Evolutionary conservation across 2,797 vertebrate species (phyloP).

Genomic region (Acrossocheilus wenchowensis): DNA sequence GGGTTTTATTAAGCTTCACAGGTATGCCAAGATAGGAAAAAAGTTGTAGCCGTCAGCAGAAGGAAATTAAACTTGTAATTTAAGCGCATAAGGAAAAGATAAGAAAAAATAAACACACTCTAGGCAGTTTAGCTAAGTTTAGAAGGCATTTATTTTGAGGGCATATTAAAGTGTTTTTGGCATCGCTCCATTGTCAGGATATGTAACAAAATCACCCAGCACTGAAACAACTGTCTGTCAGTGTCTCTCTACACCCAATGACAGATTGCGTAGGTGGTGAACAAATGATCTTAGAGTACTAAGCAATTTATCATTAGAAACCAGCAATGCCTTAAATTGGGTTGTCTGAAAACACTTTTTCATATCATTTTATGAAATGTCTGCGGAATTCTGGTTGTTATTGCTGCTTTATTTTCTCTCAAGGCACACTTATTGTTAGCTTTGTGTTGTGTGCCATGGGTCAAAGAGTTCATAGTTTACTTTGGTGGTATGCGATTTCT

Average conservation of each 20-base stretch:
- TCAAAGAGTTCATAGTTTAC: not conserved
- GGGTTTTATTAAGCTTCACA: conserved; percentile 28
- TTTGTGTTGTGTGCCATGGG: not conserved
- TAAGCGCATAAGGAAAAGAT: not conserved
- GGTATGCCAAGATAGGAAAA: conserved; percentile 25
- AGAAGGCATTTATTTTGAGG: conserved; percentile 28
- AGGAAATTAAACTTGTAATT: conserved; percentile 38
- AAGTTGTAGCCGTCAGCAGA: conserved; percentile 25
- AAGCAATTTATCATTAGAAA: conserved; percentile 25
- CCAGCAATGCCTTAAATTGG: conserved; percentile 27
- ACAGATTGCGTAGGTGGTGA: conserved; percentile 8
- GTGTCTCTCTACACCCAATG: not conserved
- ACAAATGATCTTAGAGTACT: conserved; percentile 9
- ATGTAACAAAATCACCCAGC: conserved; percentile 11
- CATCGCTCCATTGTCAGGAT: not conserved
- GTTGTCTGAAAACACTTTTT: conserved; percentile 29
- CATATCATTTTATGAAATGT: not conserved
- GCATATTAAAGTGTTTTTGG: conserved; percentile 7
- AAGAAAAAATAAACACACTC: conserved; percentile 30
- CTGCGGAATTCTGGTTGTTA: not conserved
- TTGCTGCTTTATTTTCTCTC: not conserved
- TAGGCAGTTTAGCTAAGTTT: conserved; percentile 20
- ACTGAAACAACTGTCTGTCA: conserved; percentile 12
- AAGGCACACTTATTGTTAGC: conserved; percentile 7
- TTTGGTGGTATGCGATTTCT: not conserved